Base-by-base conservation (phyloP, 2,888 invertebrate genomes). In the Drosophila prostipennis region DNA sequence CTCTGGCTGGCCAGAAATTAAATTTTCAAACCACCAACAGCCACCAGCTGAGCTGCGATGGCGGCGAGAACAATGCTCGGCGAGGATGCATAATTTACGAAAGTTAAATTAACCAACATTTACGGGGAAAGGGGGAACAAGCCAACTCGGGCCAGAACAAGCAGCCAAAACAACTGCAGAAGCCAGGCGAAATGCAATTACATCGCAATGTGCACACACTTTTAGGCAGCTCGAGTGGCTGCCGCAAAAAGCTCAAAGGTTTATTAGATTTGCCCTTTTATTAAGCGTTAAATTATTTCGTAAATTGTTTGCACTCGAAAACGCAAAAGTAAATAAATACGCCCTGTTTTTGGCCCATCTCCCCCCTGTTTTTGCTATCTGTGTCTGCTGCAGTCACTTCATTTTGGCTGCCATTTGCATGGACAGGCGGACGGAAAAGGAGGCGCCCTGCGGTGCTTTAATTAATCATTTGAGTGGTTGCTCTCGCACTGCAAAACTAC, bases 101-200 rank as follows among this genome's bases (percentile, higher is more conserved):
- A 87, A 89, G 86, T 87, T 89, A 87, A 89, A 87, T 87, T 86
- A 87, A 87, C 89, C 89, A 85, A 87, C 84, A 84, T 88, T 84
- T 87, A 76, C 72, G 84, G 67, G 68, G 68, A 40, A 83, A 80
- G 68, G 68, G 26, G 68, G 43, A 83, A 83, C 80, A 80, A 83
- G 64, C 34, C 34, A 29, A 29, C 29, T 29, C 29, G 29, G 29
- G 11, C 34, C 34, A 11, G 34, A 13, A 34, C 34, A 34, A 34
- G 34, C 34, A 34, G 34, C 34, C 34, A 65, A 70, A 26, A 72
- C 56, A 53, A 68, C 46, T 51, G 32, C 42, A 51, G 45, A 51
- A 61, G 67, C 52, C 63, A 68, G 70, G 63, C 46, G 6, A 88
- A 88, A 86, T 84, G 84, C 84, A 84, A 84, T 84, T 84, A 84